phyloP scores from a whole-genome alignment of 2,888 invertebrate species.

The Acronicta aceris region DNA sequence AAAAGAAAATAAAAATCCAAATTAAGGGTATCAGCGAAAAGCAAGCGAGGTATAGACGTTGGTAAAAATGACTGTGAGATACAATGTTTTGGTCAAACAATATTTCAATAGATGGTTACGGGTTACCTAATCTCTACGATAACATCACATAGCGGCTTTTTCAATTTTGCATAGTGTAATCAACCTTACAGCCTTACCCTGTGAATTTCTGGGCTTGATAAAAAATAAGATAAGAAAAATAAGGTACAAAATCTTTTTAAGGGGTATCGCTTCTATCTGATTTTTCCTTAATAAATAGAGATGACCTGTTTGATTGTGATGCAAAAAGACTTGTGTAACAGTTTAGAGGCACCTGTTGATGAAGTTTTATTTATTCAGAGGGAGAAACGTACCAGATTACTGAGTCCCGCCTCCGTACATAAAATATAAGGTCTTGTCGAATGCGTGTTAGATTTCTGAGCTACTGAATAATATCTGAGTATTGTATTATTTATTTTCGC shows the following conservation, averaged over 20 bases:
- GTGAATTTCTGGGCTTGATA: too few relatives aligned
- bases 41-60: too few relatives aligned
- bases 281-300: too few relatives aligned
- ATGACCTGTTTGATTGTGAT: constrained; percentile 1
- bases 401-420: neutral
- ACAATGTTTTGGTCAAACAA: neutral
- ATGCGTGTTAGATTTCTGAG: neutral
- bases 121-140: neutral
- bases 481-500: too few relatives aligned
- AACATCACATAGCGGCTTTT: neutral
- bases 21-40: too few relatives aligned
- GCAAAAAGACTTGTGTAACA: neutral
- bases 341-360: constrained; percentile 33
- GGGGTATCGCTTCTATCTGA: too few relatives aligned
- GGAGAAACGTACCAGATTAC: neutral
- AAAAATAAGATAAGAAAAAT: too few relatives aligned
- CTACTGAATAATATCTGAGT: neutral
- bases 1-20: too few relatives aligned
- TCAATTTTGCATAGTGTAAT: too few relatives aligned
- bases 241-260: too few relatives aligned
- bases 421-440: constrained; percentile 1
- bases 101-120: neutral
- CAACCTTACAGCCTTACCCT: too few relatives aligned
- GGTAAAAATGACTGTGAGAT: neutral
- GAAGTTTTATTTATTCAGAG: constrained; percentile 25